These are phyloP conservation scores for Pseudochaenichthys georgianus DNA, from an alignment of 2,797 vertebrate species.

Conservation along the genomic window DNA sequence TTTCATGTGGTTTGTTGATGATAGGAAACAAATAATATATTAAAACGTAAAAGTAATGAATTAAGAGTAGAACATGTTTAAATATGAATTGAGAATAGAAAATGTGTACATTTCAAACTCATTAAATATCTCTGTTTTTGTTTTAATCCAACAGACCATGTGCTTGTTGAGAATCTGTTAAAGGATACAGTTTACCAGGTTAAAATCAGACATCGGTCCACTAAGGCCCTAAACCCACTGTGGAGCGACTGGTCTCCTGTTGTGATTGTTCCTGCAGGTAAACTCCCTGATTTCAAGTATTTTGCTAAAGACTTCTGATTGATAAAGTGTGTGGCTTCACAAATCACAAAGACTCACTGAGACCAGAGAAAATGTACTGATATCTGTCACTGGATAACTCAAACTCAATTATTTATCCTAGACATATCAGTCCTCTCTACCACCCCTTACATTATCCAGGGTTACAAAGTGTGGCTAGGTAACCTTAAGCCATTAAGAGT, in stretches of 20 bases:
- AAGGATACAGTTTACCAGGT: constrained; percentile 60
- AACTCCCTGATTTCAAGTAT: neutral
- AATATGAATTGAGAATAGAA: neutral
- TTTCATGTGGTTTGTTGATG: neutral
- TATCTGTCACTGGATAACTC: neutral
- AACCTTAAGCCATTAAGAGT: too few species aligned
- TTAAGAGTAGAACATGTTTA: too few species aligned
- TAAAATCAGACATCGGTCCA: constrained; percentile 71
- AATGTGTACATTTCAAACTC: too few species aligned
- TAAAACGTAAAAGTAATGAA: too few species aligned
- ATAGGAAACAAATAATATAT: too few species aligned
- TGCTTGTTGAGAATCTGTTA: constrained; percentile 57
- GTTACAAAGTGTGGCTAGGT: neutral
- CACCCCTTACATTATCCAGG: neutral
- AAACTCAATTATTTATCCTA: too few species aligned
- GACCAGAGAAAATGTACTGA: neutral
- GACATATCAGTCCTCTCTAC: too few species aligned
- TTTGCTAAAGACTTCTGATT: neutral
- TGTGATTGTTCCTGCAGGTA: constrained; percentile 76
- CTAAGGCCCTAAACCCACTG: constrained; percentile 25
- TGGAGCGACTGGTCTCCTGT: constrained; percentile 81
- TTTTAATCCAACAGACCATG: constrained; percentile 56
- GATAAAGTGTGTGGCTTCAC: neutral
- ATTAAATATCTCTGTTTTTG: neutral
- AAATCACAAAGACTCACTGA: neutral